These are phyloP conservation scores for Drosophila sproati DNA, from an alignment of 1,140 invertebrate genomes.

Conservation along the genomic window DNA sequence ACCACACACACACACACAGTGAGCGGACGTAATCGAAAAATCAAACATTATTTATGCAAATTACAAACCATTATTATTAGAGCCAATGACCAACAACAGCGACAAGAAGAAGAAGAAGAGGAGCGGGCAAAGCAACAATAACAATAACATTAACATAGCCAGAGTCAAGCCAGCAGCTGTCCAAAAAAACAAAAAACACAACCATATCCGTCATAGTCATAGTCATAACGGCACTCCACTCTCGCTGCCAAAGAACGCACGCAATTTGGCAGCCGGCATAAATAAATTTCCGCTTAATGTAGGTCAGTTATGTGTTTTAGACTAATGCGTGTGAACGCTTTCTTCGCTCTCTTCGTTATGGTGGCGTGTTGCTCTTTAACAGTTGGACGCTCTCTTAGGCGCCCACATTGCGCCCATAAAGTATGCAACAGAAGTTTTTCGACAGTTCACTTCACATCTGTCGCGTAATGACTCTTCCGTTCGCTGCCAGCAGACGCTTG, in stretches of 20 bases:
- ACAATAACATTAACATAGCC: slow-evolving; percentile 15
- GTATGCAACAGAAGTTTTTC: slow-evolving; percentile 32
- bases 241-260: slow-evolving; percentile 50
- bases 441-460: slow-evolving; percentile 29
- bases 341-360: slow-evolving; percentile 11
- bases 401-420: neutral
- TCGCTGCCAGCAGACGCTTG: slow-evolving; percentile 32
- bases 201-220: slow-evolving; percentile 70
- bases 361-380: slow-evolving; percentile 16
- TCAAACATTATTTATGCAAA: slow-evolving; percentile 80
- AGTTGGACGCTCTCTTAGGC: neutral
- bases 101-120: slow-evolving; percentile 22
- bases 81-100: slow-evolving; percentile 57
- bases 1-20: slow-evolving; percentile 33
- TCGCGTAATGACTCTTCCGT: slow-evolving; percentile 2
- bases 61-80: slow-evolving; percentile 80
- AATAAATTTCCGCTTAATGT: slow-evolving; percentile 80
- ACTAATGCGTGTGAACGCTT: slow-evolving; percentile 1
- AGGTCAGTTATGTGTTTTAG: slow-evolving; percentile 70
- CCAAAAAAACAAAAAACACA: slow-evolving; percentile 36
- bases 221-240: slow-evolving; percentile 32
- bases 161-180: slow-evolving; percentile 11
- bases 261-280: slow-evolving; percentile 82
- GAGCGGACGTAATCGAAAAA: slow-evolving; percentile 55
- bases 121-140: slow-evolving; percentile 31